A percentile compares a stretch with the other conserved stretches of the same genome.
Evolutionary conservation across 2,113 vertebrate species (phyloP).

Genomic region (Falco punctatus): DNA sequence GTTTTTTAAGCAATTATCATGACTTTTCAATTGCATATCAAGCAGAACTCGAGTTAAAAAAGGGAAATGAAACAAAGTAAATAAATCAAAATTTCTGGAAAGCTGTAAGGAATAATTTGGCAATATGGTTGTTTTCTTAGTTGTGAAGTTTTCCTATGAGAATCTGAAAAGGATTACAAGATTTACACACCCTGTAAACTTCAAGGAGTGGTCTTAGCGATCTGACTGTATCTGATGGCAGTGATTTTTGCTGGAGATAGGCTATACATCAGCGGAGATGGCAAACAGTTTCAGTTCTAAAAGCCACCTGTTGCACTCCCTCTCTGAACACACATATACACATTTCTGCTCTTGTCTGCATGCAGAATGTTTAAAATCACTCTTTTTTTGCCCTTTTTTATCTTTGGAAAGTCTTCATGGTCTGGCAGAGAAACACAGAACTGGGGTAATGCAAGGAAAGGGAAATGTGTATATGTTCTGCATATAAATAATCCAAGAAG

Average conservation of each 20-base stretch:
- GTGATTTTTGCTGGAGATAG: neutral
- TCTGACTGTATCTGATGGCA: neutral
- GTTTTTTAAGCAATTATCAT: neutral
- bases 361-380: neutral
- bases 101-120: neutral
- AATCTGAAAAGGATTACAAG: neutral
- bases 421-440: neutral
- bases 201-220: neutral
- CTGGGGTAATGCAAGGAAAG: neutral
- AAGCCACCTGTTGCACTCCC: neutral
- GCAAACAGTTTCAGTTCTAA: neutral
- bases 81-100: neutral
- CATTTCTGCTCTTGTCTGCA: neutral
- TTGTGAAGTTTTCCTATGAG: neutral
- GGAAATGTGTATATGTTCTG: neutral
- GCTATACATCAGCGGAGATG: neutral
- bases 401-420: neutral
- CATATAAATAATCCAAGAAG: neutral
- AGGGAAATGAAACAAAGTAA: neutral
- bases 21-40: neutral
- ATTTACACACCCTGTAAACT: neutral
- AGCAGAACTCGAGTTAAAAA: neutral
- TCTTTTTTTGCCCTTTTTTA: fast-evolving
- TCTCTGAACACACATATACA: neutral
- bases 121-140: neutral